A percentile compares a stretch with the other conserved stretches of the same genome.
Evolutionary conservation across 2,797 vertebrate genomes (phyloP).

Genomic region (Staurois parvus): DNA sequence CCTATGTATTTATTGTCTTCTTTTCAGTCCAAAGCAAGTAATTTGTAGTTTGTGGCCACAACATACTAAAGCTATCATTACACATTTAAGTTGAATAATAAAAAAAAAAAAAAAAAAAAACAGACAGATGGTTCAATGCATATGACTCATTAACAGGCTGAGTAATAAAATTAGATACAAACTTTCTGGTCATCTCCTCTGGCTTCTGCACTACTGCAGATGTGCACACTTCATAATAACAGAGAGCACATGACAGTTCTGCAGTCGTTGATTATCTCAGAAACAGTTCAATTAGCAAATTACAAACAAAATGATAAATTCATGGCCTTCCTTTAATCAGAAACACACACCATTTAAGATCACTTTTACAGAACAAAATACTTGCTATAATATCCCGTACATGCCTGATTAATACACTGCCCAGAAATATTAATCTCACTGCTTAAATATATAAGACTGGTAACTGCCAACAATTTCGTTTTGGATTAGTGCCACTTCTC

Average conservation of each 20-base stretch:
- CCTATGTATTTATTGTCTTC: conserved; percentile 6
- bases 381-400: conserved; percentile 21
- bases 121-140: conserved; percentile 26
- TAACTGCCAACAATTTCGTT: background rate
- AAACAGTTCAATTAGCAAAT: conserved; percentile 58
- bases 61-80: conserved; percentile 28
- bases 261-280: conserved; percentile 46
- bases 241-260: conserved; percentile 23
- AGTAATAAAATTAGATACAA: conserved; percentile 43
- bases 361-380: conserved; percentile 54
- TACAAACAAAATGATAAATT: conserved; percentile 57
- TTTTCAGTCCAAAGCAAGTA: conserved; percentile 6
- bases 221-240: conserved; percentile 6
- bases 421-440: conserved; percentile 41
- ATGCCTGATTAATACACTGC: conserved; percentile 53
- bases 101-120: background rate
- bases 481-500: conserved; percentile 17
- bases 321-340: conserved; percentile 48
- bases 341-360: conserved; percentile 58
- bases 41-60: conserved; percentile 19
- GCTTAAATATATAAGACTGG: conserved; percentile 33
- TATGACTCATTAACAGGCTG: conserved; percentile 39
- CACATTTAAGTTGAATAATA: conserved; percentile 1
- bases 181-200: conserved; percentile 32
- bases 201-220: conserved; percentile 25